Conservation (phyloP, 1,140 invertebrate genomes). For the Idris sp. region DNA sequence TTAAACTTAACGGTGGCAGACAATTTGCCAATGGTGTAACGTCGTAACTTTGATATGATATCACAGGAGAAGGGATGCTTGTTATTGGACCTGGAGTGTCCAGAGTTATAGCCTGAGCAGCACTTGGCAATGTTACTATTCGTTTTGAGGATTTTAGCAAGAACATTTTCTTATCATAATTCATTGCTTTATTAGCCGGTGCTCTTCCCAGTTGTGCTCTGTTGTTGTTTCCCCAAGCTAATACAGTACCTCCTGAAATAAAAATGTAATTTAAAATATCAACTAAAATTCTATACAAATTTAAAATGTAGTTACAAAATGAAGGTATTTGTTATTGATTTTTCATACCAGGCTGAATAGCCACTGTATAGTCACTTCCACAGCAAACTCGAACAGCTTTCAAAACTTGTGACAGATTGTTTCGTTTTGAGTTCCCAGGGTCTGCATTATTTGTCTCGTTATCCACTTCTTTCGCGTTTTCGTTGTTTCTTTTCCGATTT, state of each 20-base stretch:
- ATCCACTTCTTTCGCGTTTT: constrained; percentile 25
- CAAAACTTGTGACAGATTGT: constrained; percentile 55
- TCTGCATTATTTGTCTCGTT: constrained; percentile 13
- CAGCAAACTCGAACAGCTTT: constrained; percentile 80
- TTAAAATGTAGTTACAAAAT: too few relatives aligned
- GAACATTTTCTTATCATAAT: constrained; percentile 69
- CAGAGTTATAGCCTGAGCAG: constrained; percentile 69
- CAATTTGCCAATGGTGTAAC: constrained; percentile 68
- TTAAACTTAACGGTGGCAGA: constrained; percentile 65
- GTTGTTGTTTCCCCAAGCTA: constrained; percentile 75
- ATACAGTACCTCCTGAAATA: constrained; percentile 69
- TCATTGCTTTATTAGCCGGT: constrained; percentile 66
- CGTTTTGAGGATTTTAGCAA: constrained; percentile 76
- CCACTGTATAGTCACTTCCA: constrained; percentile 86
- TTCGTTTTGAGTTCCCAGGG: constrained; percentile 7
- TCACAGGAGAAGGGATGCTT: constrained; percentile 74
- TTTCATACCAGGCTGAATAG: constrained; percentile 81
- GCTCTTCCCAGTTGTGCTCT: constrained; percentile 72
- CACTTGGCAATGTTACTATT: constrained; percentile 76
- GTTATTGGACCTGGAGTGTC: constrained; percentile 77
- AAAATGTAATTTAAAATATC: constrained; percentile 9
- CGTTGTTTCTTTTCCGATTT: constrained; percentile 41
- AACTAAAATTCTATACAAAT: neutral
- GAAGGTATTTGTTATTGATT: neutral
- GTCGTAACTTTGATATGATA: constrained; percentile 74